Conservation (phyloP, 2,888 invertebrate genomes). For the Caenorhabditis sp. region DNA sequence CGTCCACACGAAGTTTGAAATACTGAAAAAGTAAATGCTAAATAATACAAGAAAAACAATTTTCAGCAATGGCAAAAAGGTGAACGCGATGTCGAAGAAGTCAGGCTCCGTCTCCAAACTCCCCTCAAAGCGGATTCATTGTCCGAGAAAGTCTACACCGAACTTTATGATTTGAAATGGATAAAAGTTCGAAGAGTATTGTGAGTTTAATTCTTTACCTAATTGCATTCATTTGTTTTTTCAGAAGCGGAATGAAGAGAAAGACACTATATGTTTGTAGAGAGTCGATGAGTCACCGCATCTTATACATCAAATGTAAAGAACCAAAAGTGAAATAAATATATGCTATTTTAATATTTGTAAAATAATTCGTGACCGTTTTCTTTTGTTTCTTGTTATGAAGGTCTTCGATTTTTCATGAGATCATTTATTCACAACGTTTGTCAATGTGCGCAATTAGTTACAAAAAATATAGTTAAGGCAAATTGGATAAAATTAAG, state of each 20-base stretch:
- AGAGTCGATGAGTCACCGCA: neutral
- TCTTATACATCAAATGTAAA: neutral
- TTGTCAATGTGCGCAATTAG: slow-evolving; percentile 9
- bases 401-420: neutral
- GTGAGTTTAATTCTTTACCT: neutral
- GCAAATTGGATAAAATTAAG: neutral
- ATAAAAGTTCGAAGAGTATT: neutral
- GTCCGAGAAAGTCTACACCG: neutral
- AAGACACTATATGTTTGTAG: neutral
- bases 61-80: neutral
- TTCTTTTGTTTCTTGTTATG: no score
- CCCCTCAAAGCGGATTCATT: neutral
- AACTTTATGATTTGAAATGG: neutral
- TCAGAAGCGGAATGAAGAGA: neutral
- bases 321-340: no score
- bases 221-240: neutral
- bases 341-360: no score
- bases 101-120: neutral
- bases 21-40: no score
- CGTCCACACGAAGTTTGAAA: no score
- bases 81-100: slow-evolving; percentile 1
- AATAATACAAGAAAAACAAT: no score
- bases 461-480: slow-evolving; percentile 5
- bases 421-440: neutral
- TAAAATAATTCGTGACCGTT: no score